Evolutionary conservation across 2,888 invertebrate species (phyloP).

Genomic region (Chloroclystis v-ata): DNA sequence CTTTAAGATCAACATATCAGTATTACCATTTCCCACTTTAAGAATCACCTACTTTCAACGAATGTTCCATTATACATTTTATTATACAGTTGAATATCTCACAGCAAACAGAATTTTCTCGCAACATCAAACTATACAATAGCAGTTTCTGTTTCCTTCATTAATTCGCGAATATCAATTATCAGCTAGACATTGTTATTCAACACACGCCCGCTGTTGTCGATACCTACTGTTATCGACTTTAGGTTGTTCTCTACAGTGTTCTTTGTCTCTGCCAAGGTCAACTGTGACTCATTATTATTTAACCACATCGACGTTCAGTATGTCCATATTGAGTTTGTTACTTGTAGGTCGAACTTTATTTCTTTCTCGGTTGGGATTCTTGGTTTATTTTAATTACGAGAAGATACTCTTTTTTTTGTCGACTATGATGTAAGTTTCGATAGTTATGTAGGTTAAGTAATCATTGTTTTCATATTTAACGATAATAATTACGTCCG

Average conservation of each 20-base stretch:
- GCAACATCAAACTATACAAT: neutral
- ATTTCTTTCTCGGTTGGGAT: neutral
- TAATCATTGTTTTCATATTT: too few species aligned
- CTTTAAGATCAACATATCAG: too few species aligned
- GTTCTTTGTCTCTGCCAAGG: constrained; percentile 73
- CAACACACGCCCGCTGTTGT: constrained; percentile 41
- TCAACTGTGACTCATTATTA: constrained; percentile 38
- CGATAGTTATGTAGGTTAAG: too few species aligned
- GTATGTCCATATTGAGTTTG: constrained; percentile 3
- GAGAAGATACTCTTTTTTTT: too few species aligned
- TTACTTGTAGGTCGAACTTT: neutral
- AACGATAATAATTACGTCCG: too few species aligned
- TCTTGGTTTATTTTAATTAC: neutral
- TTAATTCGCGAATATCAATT: constrained; percentile 45
- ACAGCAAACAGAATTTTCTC: too few species aligned
- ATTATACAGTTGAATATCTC: too few species aligned
- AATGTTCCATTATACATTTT: too few species aligned
- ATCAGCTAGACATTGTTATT: constrained; percentile 45
- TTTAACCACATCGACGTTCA: constrained; percentile 16
- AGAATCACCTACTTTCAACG: too few species aligned
- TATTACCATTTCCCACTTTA: too few species aligned
- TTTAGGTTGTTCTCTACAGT: constrained; percentile 48
- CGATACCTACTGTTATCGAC: constrained; percentile 51
- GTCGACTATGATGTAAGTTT: too few species aligned
- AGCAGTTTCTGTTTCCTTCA: constrained; percentile 33